A percentile compares a stretch with the other conserved stretches of the same genome.
Evolutionary conservation across 2,888 invertebrate genomes (phyloP).

Genomic region (Eledona agricola): DNA sequence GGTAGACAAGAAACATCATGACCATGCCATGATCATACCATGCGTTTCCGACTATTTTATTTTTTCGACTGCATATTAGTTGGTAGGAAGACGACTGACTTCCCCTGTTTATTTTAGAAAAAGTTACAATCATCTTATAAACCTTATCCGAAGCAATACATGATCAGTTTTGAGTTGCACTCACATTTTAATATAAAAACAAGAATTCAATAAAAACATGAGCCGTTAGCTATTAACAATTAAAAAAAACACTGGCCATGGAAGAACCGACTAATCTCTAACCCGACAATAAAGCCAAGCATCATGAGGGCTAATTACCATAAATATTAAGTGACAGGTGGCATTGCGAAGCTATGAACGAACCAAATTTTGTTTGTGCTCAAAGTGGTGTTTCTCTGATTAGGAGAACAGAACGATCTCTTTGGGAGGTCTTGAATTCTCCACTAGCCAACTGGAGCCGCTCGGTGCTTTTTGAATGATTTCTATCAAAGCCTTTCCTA

Average conservation of each 20-base stretch:
- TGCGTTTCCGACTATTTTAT: too few species aligned
- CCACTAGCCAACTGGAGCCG: constrained; percentile 78
- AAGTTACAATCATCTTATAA: constrained; percentile 31
- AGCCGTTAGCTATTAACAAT: constrained; percentile 26
- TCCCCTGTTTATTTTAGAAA: constrained; percentile 24
- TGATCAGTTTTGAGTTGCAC: constrained; percentile 30
- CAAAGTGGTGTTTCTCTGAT: constrained; percentile 10
- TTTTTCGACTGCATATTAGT: too few species aligned
- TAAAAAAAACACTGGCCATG: constrained; percentile 4
- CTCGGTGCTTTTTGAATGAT: constrained; percentile 73
- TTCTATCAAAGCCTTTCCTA: constrained; percentile 73
- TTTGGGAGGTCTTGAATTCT: constrained; percentile 72
- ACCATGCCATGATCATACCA: not conserved
- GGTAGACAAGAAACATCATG: not conserved
- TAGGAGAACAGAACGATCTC: constrained; percentile 62
- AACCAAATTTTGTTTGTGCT: constrained; percentile 46
- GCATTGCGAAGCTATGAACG: constrained; percentile 57
- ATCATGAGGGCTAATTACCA: constrained; percentile 3
- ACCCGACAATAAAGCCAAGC: constrained; percentile 20
- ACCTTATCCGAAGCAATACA: constrained; percentile 24
- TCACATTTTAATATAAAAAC: constrained; percentile 27
- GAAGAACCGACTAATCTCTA: constrained; percentile 23
- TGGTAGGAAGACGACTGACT: too few species aligned
- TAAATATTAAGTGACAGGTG: constrained; percentile 43
- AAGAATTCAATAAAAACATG: constrained; percentile 23